These are phyloP conservation scores for Orthonyx spaldingii DNA, from an alignment of 2,113 vertebrate genomes.

Conservation along the genomic window DNA sequence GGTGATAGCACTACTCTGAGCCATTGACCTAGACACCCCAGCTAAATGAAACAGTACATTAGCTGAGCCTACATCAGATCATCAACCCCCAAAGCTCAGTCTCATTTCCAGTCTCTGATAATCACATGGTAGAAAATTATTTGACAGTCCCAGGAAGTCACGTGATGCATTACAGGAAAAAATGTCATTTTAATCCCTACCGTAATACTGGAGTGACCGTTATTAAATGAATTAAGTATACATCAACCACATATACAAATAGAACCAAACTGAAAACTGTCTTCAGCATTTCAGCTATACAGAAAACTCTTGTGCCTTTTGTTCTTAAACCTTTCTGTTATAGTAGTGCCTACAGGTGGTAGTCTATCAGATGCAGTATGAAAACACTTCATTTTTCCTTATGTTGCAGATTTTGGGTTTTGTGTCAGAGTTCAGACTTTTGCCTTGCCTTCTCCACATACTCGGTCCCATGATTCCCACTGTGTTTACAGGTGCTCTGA, in stretches of 20 bases:
- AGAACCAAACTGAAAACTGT: neutral
- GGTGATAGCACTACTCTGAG: neutral
- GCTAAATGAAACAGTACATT: neutral
- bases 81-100: neutral
- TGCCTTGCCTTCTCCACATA: neutral
- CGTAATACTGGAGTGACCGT: neutral
- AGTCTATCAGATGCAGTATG: neutral
- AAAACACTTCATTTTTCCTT: neutral
- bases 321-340: neutral
- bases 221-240: slow-evolving; percentile 12
- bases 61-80: neutral
- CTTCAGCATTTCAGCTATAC: neutral
- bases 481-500: neutral
- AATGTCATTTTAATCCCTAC: neutral
- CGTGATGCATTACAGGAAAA: neutral
- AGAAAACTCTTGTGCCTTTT: neutral
- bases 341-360: neutral
- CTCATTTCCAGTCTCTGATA: slow-evolving; percentile 15
- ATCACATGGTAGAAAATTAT: neutral
- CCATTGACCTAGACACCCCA: neutral
- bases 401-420: neutral
- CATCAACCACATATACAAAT: neutral
- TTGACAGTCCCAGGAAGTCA: slow-evolving; percentile 4
- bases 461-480: neutral
- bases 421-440: neutral